phyloP scores from a whole-genome alignment of 2,888 invertebrate species.

The Xestoiulus laeticollis region DNA sequence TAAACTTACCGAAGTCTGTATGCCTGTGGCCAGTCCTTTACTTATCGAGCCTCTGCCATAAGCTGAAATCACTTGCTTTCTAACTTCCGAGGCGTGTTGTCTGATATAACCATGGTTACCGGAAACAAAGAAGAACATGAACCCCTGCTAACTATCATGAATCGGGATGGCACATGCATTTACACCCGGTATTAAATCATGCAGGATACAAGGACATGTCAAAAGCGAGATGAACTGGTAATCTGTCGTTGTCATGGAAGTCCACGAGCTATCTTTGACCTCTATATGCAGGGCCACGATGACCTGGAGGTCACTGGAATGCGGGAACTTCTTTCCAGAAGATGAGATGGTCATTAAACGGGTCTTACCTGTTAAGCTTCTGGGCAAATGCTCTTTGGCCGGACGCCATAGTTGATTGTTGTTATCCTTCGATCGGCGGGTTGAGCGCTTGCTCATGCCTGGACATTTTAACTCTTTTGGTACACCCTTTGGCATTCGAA shows the following conservation, averaged over 20 bases:
- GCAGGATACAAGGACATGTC: background rate
- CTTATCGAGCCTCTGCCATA: conserved; percentile 41
- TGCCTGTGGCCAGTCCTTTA: conserved; percentile 31
- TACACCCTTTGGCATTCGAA: background rate
- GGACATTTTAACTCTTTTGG: background rate
- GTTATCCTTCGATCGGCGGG: background rate
- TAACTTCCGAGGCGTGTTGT: conserved; percentile 79
- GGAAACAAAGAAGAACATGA: background rate
- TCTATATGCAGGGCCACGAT: background rate
- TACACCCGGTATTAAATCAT: background rate
- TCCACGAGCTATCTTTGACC: background rate
- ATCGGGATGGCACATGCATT: background rate
- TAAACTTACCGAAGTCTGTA: conserved; percentile 34
- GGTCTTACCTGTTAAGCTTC: conserved; percentile 73
- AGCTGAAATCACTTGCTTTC: conserved; percentile 74
- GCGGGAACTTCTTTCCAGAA: background rate
- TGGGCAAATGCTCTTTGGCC: conserved; percentile 74
- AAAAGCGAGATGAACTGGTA: background rate
- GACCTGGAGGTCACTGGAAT: background rate
- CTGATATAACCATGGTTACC: conserved; percentile 65
- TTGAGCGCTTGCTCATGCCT: conserved; percentile 36
- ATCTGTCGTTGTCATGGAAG: background rate
- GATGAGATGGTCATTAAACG: conserved; percentile 3
- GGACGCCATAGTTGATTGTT: conserved; percentile 53
- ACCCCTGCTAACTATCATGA: background rate